Evolutionary conservation across 2,113 vertebrate species (phyloP).

Genomic region (Stigmatopora argus): DNA sequence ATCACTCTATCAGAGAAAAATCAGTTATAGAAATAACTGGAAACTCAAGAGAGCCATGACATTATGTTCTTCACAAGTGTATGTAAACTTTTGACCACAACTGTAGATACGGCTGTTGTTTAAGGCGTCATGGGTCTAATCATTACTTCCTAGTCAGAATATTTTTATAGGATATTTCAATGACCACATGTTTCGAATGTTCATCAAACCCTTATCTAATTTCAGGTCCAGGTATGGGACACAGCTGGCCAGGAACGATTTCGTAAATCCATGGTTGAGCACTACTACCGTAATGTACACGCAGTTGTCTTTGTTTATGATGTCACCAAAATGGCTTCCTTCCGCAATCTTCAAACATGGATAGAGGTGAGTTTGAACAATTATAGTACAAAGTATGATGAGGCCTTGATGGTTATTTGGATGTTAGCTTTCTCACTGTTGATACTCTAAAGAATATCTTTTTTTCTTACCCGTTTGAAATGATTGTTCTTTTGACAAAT

Average conservation of each 20-base stretch:
- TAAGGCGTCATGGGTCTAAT: no score
- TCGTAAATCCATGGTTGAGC: slow-evolving; percentile 95
- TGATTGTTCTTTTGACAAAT: no score
- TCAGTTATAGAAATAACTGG: no score
- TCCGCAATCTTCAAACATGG: slow-evolving; percentile 94
- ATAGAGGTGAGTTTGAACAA: slow-evolving; percentile 56
- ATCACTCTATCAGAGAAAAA: no score
- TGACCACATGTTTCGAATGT: neutral
- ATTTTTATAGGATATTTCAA: neutral
- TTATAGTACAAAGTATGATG: neutral
- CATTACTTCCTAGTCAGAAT: no score
- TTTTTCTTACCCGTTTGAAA: no score
- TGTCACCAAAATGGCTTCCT: slow-evolving; percentile 93
- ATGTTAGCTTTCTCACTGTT: neutral
- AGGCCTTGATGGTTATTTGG: neutral
- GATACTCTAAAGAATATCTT: neutral
- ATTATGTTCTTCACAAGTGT: no score
- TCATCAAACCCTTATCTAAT: neutral
- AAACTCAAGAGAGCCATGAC: no score
- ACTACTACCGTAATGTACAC: slow-evolving; percentile 95
- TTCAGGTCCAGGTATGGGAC: slow-evolving; percentile 95
- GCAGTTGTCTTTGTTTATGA: slow-evolving; percentile 95
- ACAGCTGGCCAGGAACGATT: slow-evolving; percentile 94
- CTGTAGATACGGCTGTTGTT: no score
- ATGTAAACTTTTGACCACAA: no score